Evolutionary conservation across 2,888 invertebrate species (phyloP).

Genomic region (Hartigia nigra): DNA sequence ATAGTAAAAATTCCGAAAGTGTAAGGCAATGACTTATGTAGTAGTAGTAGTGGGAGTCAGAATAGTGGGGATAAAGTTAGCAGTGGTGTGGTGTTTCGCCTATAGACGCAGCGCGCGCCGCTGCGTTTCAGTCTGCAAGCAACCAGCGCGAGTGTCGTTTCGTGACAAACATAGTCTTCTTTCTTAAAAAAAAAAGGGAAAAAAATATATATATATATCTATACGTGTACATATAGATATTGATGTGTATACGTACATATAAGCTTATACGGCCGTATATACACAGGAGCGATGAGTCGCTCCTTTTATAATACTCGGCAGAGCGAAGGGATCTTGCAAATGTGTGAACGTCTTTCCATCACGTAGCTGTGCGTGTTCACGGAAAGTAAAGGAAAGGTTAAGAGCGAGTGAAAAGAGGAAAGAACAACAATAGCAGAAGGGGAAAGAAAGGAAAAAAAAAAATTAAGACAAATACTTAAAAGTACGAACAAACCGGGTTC

Average conservation of each 20-base stretch:
- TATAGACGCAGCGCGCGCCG: slow-evolving; percentile 28
- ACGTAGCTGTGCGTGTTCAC: neutral
- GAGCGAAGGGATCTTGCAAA: neutral
- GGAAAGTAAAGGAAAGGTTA: neutral
- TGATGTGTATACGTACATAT: neutral
- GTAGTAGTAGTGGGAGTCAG: neutral
- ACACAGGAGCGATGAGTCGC: neutral
- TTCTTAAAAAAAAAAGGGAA: slow-evolving; percentile 4
- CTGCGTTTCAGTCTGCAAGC: slow-evolving; percentile 54
- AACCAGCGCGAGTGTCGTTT: slow-evolving; percentile 52
- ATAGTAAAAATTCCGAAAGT: neutral
- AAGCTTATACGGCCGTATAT: neutral
- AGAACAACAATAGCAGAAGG: neutral
- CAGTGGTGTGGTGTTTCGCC: slow-evolving; percentile 2
- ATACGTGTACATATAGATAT: slow-evolving; percentile 9
- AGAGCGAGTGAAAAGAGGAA: neutral
- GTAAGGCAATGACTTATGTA: neutral
- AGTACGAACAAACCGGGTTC: neutral
- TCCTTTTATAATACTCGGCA: neutral
- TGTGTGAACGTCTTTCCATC: neutral
- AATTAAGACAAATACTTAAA: neutral
- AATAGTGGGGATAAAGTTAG: neutral
- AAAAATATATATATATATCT: slow-evolving; percentile 15
- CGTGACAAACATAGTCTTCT: slow-evolving; percentile 22
- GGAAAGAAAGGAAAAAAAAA: neutral